Base-by-base conservation (phyloP, 2,888 invertebrate species). In the Meloe dianella region DNA sequence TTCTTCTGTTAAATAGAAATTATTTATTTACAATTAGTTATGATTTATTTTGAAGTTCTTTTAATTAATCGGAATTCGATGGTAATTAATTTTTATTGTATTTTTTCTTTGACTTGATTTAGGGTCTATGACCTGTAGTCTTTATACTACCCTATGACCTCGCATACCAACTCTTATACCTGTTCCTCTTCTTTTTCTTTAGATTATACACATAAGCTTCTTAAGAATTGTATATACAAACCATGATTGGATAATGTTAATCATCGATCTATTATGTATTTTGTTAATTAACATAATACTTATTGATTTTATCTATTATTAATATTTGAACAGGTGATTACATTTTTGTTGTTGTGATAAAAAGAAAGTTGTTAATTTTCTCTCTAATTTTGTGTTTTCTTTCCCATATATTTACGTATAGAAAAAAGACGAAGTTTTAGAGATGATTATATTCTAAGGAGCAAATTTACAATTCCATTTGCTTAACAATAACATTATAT, bases 91-190 rank as follows among this genome's bases (percentile, higher is more conserved):
- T 68, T 68, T 71, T 71, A 66, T 70, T 68, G 68, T 71, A n/a
- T 41, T 64, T 68, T 70, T 68, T 74, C 70, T 72, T 71, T 72
- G 68, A 69, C 59, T 66, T 61, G 68, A 68, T 74, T 75, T 70
- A 76, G 77, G 82, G 82, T 82, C 81, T 80, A 79, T 77, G 81
- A 82, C 82, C 82, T 78, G 78, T 71, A 76, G 76, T 80, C 79
- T 73, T 74, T 76, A 81, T 82, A 81, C 79, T 79, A 81, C 79
- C 83, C 83, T 83, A 79, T 83, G 82, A 83, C 83, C 83, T 82
- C 83, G 83, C 83, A 82, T 82, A 81, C 82, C 82, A 77, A 72
- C 78, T 75, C 72, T 68, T 72, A 75, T 81, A 81, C 80, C 80
- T 80, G 81, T 81, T 81, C 75, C 76, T 73, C 47, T 47, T 47